Conservation (phyloP, 2,888 invertebrate genomes). For the Meteorus cinctellus region DNA sequence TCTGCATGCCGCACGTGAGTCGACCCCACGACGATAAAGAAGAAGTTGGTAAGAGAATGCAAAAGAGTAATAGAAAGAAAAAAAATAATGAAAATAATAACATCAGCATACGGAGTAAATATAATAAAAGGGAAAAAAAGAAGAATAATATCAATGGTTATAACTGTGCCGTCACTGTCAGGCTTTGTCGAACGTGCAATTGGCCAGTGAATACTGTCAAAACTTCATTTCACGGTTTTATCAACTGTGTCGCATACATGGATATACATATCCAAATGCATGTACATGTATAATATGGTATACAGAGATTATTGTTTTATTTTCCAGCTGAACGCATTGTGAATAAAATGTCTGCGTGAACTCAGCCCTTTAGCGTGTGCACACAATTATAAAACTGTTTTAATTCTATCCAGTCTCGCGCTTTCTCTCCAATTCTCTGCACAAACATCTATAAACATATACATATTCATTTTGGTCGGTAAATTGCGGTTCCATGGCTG, state of each 20-base stretch:
- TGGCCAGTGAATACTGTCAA: background rate
- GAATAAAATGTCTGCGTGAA: constrained; percentile 22
- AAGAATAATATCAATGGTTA: constrained; percentile 2
- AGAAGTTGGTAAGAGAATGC: background rate
- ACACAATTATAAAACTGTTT: constrained; percentile 18
- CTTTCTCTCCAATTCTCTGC: background rate
- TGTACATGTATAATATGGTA: background rate
- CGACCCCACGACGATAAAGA: constrained; percentile 4
- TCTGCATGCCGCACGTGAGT: constrained; percentile 43
- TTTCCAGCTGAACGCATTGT: constrained; percentile 1
- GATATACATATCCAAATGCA: background rate
- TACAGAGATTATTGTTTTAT: constrained; percentile 18
- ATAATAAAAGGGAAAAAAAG: background rate
- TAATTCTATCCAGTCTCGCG: background rate
- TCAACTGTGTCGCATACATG: background rate
- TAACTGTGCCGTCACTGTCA: constrained; percentile 10
- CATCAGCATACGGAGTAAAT: too few relatives aligned
- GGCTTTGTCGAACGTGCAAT: constrained; percentile 1
- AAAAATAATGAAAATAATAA: background rate
- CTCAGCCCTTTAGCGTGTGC: constrained; percentile 10
- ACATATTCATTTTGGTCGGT: background rate
- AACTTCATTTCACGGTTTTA: background rate
- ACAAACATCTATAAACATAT: background rate
- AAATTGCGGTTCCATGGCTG: background rate
- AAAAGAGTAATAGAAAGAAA: background rate